These are phyloP conservation scores for Emydocephalus ijimae DNA, from an alignment of 2,113 vertebrate genomes.

Conservation along the genomic window DNA sequence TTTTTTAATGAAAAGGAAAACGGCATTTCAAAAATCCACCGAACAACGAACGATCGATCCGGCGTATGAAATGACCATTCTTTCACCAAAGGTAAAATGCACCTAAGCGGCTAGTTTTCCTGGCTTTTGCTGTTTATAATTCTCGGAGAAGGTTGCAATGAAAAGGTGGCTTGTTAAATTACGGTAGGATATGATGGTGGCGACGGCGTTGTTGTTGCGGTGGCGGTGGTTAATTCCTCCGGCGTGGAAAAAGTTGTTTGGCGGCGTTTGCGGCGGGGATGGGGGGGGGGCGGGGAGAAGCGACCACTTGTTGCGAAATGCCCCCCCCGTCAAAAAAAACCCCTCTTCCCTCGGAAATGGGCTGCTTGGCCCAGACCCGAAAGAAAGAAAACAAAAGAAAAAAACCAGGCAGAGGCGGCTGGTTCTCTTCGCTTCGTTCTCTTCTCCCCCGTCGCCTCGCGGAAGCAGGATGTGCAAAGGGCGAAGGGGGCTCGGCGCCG, in stretches of 20 bases:
- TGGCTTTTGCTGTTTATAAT: background rate
- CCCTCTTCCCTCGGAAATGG: background rate
- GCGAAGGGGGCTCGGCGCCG: background rate
- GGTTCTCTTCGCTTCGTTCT: background rate
- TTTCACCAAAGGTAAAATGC: background rate
- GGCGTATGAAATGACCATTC: too few relatives aligned
- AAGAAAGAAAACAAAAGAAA: background rate
- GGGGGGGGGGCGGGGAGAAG: background rate
- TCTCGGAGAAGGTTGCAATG: background rate
- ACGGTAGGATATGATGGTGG: background rate
- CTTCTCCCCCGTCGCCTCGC: rapidly evolving
- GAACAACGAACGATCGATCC: too few relatives aligned
- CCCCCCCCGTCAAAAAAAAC: background rate
- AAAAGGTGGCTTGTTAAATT: background rate
- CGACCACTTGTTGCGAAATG: slow-evolving; percentile 68
- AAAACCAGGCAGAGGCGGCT: background rate
- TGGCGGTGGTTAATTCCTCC: background rate
- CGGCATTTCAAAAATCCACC: background rate
- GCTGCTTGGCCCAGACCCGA: background rate
- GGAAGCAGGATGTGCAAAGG: background rate
- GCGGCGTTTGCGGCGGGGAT: background rate
- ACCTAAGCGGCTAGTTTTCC: background rate
- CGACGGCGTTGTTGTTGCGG: background rate
- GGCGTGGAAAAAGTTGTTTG: background rate
- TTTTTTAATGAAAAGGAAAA: background rate